A percentile compares a stretch with the other conserved stretches of the same genome.
Evolutionary conservation across 2,888 invertebrate genomes (phyloP).

Genomic region (Habroteleia sp.): DNA sequence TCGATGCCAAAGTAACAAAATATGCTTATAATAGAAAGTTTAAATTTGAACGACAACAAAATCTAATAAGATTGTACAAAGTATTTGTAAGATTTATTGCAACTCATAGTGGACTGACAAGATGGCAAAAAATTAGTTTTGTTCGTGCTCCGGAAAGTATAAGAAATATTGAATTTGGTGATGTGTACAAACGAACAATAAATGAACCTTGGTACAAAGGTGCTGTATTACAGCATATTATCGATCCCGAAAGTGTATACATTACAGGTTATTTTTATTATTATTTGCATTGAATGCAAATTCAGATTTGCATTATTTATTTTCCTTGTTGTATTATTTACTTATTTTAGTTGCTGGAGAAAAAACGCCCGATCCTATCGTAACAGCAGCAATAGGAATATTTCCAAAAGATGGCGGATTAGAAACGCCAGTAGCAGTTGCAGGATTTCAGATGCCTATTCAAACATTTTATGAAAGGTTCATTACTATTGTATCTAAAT

Average conservation of each 20-base stretch:
- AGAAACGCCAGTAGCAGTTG: slow-evolving; percentile 93
- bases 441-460: slow-evolving; percentile 92
- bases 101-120: slow-evolving; percentile 93
- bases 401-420: slow-evolving; percentile 89
- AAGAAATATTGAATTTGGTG: slow-evolving; percentile 88
- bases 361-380: slow-evolving; percentile 83
- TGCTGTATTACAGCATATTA: slow-evolving; percentile 91
- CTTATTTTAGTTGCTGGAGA: slow-evolving; percentile 71
- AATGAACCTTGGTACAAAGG: slow-evolving; percentile 96
- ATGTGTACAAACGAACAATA: slow-evolving; percentile 88
- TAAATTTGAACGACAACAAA: slow-evolving; percentile 49
- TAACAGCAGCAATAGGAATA: slow-evolving; percentile 92
- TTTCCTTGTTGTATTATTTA: too few species aligned
- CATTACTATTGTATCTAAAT: slow-evolving; percentile 84
- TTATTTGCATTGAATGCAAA: neutral
- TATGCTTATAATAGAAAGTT: slow-evolving; percentile 79
- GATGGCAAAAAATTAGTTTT: slow-evolving; percentile 86
- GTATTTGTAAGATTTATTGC: slow-evolving; percentile 91
- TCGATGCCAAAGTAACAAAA: slow-evolving; percentile 90
- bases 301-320: too few species aligned
- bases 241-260: slow-evolving; percentile 84
- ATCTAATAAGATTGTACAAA: slow-evolving; percentile 83
- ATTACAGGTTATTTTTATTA: slow-evolving; percentile 71
- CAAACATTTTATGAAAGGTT: slow-evolving; percentile 86
- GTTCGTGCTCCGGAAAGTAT: neutral